Evolutionary conservation across 1,140 invertebrate genomes (phyloP).

Genomic region (Papilio helenus): DNA sequence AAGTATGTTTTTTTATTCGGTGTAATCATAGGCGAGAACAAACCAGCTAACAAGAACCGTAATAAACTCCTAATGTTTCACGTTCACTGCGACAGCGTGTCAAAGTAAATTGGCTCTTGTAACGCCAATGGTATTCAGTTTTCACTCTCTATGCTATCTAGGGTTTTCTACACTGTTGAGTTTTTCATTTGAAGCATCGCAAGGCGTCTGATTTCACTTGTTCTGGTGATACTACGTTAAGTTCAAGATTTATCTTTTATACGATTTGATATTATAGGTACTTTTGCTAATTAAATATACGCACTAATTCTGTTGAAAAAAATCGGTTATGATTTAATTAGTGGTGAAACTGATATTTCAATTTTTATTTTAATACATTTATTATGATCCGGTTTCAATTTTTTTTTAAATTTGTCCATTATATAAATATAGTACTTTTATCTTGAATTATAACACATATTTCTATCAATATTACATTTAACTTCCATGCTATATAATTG

Average conservation of each 20-base stretch:
- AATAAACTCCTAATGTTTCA: conserved; percentile 17
- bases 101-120: conserved; percentile 53
- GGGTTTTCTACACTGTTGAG: conserved; percentile 71
- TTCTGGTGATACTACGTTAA: conserved; percentile 45
- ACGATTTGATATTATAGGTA: neutral
- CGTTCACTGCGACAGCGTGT: conserved; percentile 20
- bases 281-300: neutral
- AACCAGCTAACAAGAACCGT: conserved; percentile 33
- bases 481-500: neutral
- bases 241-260: conserved; percentile 8
- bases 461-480: conserved; percentile 7
- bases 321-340: no score
- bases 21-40: conserved; percentile 47
- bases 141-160: conserved; percentile 76
- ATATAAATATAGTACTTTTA: no score
- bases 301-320: neutral
- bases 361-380: no score
- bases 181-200: conserved; percentile 64
- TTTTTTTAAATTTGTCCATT: no score
- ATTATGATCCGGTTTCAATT: no score
- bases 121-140: conserved; percentile 55
- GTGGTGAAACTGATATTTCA: no score
- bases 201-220: conserved; percentile 64
- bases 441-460: neutral
- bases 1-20: conserved; percentile 37